These are phyloP conservation scores for cat (Felis catus) DNA, from an alignment of 2,113 vertebrate genomes.

Conservation along the genomic window DNA sequence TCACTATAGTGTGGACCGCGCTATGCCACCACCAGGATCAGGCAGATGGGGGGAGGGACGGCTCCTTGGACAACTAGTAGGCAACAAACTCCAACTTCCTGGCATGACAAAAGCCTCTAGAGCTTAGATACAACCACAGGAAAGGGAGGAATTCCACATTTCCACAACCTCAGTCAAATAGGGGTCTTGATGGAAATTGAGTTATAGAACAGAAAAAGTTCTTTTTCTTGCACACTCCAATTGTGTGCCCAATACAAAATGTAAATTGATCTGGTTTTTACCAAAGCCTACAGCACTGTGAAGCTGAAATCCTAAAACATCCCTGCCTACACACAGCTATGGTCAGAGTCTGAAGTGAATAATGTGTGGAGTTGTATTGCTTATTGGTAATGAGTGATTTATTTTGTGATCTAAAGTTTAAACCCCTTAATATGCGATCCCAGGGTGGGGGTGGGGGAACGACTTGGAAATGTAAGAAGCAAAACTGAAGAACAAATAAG, in stretches of 20 bases:
- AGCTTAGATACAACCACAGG: not conserved
- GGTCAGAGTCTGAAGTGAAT: not conserved
- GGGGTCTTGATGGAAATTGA: not conserved
- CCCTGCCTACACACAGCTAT: not conserved
- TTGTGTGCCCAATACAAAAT: not conserved
- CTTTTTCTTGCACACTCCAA: not conserved
- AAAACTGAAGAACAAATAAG: not conserved
- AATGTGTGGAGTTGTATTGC: not conserved
- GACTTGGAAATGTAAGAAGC: conserved; percentile 15
- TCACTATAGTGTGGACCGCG: not conserved
- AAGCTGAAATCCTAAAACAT: conserved; percentile 4
- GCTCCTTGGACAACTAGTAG: not conserved
- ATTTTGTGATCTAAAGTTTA: conserved; percentile 9
- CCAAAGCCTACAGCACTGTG: not conserved
- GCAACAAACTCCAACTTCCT: not conserved
- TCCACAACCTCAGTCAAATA: not conserved
- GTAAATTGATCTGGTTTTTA: not conserved
- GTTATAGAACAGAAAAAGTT: not conserved
- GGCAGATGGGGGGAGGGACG: not conserved
- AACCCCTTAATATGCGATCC: not conserved
- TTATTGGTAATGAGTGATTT: conserved; percentile 5
- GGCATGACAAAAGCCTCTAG: not conserved
- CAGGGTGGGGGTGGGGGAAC: not conserved
- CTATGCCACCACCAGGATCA: not conserved
- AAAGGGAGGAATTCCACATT: not conserved